Base-by-base conservation (phyloP, 2,888 invertebrate species). In the Spilarctia lutea region DNA sequence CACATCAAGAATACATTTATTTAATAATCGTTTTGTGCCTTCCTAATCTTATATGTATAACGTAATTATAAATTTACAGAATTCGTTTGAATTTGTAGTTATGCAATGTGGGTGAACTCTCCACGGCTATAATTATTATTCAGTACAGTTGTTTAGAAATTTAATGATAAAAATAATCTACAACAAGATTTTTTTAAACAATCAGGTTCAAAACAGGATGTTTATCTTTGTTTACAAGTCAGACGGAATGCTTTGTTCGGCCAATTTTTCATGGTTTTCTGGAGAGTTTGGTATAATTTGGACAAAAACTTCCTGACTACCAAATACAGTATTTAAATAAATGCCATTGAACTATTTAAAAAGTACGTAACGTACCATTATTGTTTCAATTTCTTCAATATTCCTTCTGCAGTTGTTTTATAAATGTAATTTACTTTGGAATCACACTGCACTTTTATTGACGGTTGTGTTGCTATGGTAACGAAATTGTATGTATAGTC, bases 391-490 rank as follows among this genome's bases (percentile, higher is more conserved):
- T 66, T 35, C 13, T 65, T 4, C 27, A 27, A 45, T 30, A 68
- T 67, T 11, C 27, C 1, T 4, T 3, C 27, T 45, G 27, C 7
- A 45, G 24, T 10, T 45, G 27, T 30, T 45, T 66, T 24, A 48
- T 70, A 52, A 45, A 39, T 73, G 1, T 45, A 52, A 63, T 71
- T 71, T 75, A 75, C 63, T 73, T 66, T 27, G 13, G 48, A 56
- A 71, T 42, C 60, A 72, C 27, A 33, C 66, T 78, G 76, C 81
- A 74, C 56, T 73, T 85, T 82, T 91, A 87, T 90, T 89, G 85
- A 85, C 86, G 83, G 20, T 30, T 39, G 6, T 75, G 90, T 91
- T 87, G 78, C 84, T 78, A 88, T 87, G 81, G 83, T 63, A 83
- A 90, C 88, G 65, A 30, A n/a, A 27, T n/a, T n/a, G 24, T 56